Evolutionary conservation across 2,113 vertebrate species (phyloP), one percentile per base, ranked within the genome.

Genomic region (Pipra filicauda): DNA sequence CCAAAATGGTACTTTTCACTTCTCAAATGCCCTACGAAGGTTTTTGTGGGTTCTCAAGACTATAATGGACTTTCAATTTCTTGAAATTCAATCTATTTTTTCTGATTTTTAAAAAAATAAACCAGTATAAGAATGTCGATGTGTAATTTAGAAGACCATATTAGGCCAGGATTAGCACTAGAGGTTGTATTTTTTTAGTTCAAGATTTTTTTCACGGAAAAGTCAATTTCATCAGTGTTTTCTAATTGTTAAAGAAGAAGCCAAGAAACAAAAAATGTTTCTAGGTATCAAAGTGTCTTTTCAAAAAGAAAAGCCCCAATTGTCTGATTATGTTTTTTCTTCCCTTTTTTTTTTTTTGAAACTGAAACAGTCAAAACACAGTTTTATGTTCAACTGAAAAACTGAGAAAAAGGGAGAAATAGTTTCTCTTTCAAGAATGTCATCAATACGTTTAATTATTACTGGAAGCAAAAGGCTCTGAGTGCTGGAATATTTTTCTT

Each of bases 341-440:
- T 49, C 12, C 0, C 44, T 11, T 49, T 52, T 48, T 35, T 79
- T 49, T 43, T 67, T 73, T 91, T 23, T 52, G 5, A 67, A 83
- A 77, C 26, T 39, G n/a, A 89, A 95, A 82, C 24, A 87, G 15
- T 64, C 27, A 59, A 87, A 86, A 4, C 5, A 11, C 8, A 74
- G 8, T 88, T 88, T 93, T 93, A 35, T 71, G 7, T 48, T 80
- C 24, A 59, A 16, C 2, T 72, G 2, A 28, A 91, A 95, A 93
- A 66, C 26, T 41, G n/a, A 71, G 41, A 67, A 84, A 90, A 93
- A 67, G 4, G 8, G 23, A 91, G 33, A 78, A 94, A 77, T 58
- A 55, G 4, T 85, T 94, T 95, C 16, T 93, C 16, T 91, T 94
- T 91, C 69, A 82, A 85, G 87, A 79, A 62, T 79, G n/a, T 55